Evolutionary conservation across 2,888 invertebrate species (phyloP), one percentile per base, ranked within the genome.

Genomic region (Drosophila incognita): DNA sequence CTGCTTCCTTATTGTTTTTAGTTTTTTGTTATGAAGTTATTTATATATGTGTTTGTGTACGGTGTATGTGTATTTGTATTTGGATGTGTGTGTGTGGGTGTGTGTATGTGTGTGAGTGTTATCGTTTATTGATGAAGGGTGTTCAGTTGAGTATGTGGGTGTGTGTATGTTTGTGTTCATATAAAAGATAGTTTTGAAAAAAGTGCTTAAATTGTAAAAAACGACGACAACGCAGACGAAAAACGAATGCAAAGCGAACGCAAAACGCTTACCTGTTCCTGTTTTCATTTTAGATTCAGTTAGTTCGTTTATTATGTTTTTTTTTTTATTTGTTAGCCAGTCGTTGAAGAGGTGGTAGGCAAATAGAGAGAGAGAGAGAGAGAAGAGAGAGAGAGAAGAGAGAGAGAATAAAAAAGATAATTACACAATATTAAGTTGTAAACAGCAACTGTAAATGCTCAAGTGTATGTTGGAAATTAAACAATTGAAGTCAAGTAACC

Each of bases 231-330:
- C 70, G 81, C 82, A 74, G 57, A 81, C 79, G 79, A 81, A 67
- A 81, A 74, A 81, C 79, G 70, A 82, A 78, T 85, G 81, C 70
- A 79, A 79, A 81, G 74, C 62, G 56, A 82, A 81, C 70, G 65
- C 53, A 70, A 74, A 74, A 53, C 58, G 79, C 91, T 89, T 90
- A 89, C 89, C 89, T 89, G 89, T 79, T 89, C 89, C 89, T 89
- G 83, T 77, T 74, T 74, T 56, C 42, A 62, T 48, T 76, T 65
- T 29, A 42, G 56, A 61, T 62, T 51, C 29, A 61, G 27, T 54
- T 8, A 15, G 29, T 56, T 54, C 5, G 15, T 35, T 29, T 27
- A 29, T 53, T 52, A 33, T 42, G 33, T 36, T 27, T 31, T 65
- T 40, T 65, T 40, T 40, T 70, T 66, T 68, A 27, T 24, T 24